These are phyloP conservation scores for Drosophila lacertosa DNA, from an alignment of 1,140 invertebrate species.

Conservation along the genomic window DNA sequence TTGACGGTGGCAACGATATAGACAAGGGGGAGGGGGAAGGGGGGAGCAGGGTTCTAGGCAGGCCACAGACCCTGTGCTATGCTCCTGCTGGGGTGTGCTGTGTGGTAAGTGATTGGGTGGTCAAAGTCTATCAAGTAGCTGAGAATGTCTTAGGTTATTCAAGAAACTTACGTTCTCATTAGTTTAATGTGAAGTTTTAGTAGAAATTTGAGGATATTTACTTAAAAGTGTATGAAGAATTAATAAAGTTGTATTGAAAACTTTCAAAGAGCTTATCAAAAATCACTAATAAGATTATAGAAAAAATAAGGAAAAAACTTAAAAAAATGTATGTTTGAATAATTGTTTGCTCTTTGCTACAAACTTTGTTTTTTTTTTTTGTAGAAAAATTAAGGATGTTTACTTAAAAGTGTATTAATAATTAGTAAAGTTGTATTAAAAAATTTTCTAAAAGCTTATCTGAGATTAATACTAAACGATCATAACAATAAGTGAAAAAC, in stretches of 20 bases:
- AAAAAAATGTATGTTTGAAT: too few relatives aligned
- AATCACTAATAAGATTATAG: too few relatives aligned
- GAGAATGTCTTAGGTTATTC: not conserved
- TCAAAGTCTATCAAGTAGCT: conserved; percentile 16
- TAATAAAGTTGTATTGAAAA: too few relatives aligned
- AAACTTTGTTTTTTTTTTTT: too few relatives aligned
- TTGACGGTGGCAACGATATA: not conserved
- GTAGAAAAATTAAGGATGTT: not conserved
- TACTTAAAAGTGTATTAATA: not conserved
- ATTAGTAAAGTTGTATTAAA: too few relatives aligned
- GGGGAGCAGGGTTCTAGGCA: not conserved
- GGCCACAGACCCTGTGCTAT: conserved; percentile 1
- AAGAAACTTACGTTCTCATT: conserved; percentile 2
- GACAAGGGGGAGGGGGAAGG: not conserved
- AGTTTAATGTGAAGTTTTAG: not conserved
- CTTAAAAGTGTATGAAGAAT: not conserved
- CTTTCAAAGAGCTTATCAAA: too few relatives aligned
- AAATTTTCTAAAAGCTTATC: too few relatives aligned
- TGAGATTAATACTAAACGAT: too few relatives aligned
- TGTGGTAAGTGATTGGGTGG: conserved; percentile 15
- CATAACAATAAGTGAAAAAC: too few relatives aligned
- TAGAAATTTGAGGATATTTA: not conserved
- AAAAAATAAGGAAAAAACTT: too few relatives aligned
- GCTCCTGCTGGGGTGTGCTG: conserved; percentile 5
- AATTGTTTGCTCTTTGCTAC: too few relatives aligned